phyloP scores from a whole-genome alignment of 1,140 invertebrate genomes.

The Drosophila pruinosa region DNA sequence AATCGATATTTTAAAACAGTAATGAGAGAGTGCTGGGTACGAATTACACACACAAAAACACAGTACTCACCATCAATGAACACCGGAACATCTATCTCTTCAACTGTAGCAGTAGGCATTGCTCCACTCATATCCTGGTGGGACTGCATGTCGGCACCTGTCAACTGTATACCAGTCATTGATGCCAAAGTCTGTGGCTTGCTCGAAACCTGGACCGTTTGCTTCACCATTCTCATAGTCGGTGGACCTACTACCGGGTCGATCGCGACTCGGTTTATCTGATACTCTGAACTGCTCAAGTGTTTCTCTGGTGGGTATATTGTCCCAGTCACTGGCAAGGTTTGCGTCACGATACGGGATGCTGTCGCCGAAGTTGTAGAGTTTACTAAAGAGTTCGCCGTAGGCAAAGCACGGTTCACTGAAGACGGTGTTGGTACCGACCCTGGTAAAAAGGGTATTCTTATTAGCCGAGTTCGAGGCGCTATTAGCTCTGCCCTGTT shows the following conservation, averaged over 20 bases:
- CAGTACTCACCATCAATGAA: slow-evolving; percentile 83
- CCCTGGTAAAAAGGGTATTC: slow-evolving; percentile 82
- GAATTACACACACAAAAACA: slow-evolving; percentile 78
- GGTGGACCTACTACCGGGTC: slow-evolving; percentile 46
- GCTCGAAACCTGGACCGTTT: slow-evolving; percentile 72
- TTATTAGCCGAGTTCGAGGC: slow-evolving; percentile 73
- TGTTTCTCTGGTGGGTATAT: slow-evolving; percentile 48
- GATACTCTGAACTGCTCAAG: slow-evolving; percentile 24
- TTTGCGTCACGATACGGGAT: slow-evolving; percentile 54
- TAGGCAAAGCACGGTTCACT: slow-evolving; percentile 64
- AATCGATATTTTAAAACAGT: slow-evolving; percentile 47
- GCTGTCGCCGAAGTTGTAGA: slow-evolving; percentile 56
- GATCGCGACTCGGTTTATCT: slow-evolving; percentile 31
- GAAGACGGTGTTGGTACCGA: slow-evolving; percentile 62
- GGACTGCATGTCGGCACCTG: slow-evolving; percentile 76
- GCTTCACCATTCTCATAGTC: slow-evolving; percentile 42
- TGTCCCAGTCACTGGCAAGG: slow-evolving; percentile 49
- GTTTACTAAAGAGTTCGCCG: slow-evolving; percentile 60
- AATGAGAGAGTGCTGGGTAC: slow-evolving; percentile 79
- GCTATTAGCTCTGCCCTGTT: slow-evolving; percentile 56
- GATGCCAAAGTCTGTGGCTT: slow-evolving; percentile 68
- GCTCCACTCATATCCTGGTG: slow-evolving; percentile 80
- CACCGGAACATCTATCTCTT: slow-evolving; percentile 83
- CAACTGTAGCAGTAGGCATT: slow-evolving; percentile 83
- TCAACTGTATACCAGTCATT: slow-evolving; percentile 80